A percentile compares a stretch with the other conserved stretches of the same genome.
Conservation (phyloP, 2,888 invertebrate genomes). For the Cephus nigrinus region DNA sequence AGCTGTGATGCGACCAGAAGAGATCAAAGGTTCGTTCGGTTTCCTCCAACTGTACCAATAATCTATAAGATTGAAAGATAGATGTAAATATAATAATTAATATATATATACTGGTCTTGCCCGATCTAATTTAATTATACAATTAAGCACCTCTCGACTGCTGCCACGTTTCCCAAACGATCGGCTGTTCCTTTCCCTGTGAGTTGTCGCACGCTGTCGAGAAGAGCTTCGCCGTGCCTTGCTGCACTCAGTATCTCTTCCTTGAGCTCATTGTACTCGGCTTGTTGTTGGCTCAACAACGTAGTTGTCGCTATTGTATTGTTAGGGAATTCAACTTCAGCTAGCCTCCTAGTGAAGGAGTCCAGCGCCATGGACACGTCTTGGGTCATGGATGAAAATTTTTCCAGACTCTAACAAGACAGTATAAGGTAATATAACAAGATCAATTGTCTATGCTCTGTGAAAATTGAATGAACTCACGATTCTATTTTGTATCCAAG, state of each 20-base stretch:
- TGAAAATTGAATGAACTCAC: constrained; percentile 69
- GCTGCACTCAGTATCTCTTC: constrained; percentile 89
- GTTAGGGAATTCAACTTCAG: constrained; percentile 94
- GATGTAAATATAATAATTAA: not conserved
- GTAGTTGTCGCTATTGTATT: constrained; percentile 91
- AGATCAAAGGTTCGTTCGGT: constrained; percentile 94
- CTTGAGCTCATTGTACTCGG: constrained; percentile 77
- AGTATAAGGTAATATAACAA: not conserved
- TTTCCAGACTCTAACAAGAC: constrained; percentile 85
- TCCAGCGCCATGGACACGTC: constrained; percentile 89
- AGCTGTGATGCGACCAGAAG: constrained; percentile 94
- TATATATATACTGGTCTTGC: not conserved
- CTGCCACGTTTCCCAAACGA: constrained; percentile 87
- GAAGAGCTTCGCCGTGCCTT: constrained; percentile 87
- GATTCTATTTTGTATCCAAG: constrained; percentile 97
- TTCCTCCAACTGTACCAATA: constrained; percentile 92
- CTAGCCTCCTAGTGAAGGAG: constrained; percentile 87
- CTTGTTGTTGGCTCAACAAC: constrained; percentile 85
- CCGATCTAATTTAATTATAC: not conserved
- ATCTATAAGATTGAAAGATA: constrained; percentile 67
- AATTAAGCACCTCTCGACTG: constrained; percentile 83
- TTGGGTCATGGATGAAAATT: constrained; percentile 91
- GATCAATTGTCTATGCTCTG: not conserved
- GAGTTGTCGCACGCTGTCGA: constrained; percentile 77
- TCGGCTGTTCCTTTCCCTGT: constrained; percentile 72